These are phyloP conservation scores for Epizoanthus stellaris DNA, from an alignment of 92 coral and sea anemone genomes.

Conservation along the genomic window DNA sequence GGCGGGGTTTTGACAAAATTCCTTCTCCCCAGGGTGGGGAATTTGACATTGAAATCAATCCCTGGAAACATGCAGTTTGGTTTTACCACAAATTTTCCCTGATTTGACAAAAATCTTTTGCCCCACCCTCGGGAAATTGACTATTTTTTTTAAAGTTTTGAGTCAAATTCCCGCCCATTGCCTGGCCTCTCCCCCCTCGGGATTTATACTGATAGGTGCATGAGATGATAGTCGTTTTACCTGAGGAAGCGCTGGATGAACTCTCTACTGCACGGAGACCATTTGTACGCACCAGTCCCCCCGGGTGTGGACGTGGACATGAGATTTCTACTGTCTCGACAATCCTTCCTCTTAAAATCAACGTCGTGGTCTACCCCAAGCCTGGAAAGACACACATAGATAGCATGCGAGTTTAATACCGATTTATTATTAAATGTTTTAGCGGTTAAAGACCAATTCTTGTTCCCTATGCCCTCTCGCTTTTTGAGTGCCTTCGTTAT, in stretches of 20 bases:
- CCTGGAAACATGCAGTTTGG: no score
- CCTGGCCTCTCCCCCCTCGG: no score
- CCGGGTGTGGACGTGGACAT: slow-evolving; percentile 36
- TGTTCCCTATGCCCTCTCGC: background rate
- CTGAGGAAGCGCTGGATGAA: slow-evolving; percentile 12
- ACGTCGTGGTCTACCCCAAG: slow-evolving; percentile 31
- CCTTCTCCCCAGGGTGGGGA: no score
- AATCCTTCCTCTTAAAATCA: background rate
- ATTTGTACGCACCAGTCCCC: background rate
- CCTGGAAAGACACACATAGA: background rate
- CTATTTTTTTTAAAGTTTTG: no score
- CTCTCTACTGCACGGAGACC: slow-evolving; percentile 40
- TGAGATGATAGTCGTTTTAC: background rate
- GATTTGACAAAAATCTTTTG: no score
- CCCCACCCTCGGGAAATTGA: no score
- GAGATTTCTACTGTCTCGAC: slow-evolving; percentile 22
- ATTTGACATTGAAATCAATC: no score
- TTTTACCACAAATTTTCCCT: no score
- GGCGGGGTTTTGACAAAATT: no score
- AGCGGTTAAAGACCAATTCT: background rate
- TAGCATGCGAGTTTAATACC: background rate
- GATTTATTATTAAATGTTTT: background rate
- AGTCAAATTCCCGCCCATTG: no score
- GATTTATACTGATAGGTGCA: no score
- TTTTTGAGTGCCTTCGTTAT: background rate